Percentiles rank a stretch among this genome's conserved stretches.
phyloP scores from a whole-genome alignment of 2,797 vertebrate genomes.

The Spinibarbus caldwelli region DNA sequence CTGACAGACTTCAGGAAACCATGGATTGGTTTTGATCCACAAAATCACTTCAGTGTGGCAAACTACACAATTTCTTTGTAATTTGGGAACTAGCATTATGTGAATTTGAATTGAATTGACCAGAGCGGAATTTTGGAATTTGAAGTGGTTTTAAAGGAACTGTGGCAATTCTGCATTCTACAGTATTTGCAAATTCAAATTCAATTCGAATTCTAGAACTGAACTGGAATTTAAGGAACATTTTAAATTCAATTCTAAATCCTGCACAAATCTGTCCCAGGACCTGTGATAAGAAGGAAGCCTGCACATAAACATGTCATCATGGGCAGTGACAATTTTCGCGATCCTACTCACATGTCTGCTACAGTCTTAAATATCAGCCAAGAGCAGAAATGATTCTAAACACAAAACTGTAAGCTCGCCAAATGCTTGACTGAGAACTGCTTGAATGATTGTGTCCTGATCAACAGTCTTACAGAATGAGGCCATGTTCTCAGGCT shows the following conservation, averaged over 20 bases:
- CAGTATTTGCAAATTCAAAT: neutral
- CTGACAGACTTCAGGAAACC: slow-evolving; percentile 13
- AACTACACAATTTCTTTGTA: neutral
- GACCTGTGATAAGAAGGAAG: neutral
- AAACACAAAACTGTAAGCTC: slow-evolving; percentile 11
- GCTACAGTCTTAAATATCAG: neutral
- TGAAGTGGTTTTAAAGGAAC: neutral
- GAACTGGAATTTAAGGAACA: neutral
- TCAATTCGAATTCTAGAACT: neutral
- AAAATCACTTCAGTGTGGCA: neutral
- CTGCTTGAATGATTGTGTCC: slow-evolving; percentile 29
- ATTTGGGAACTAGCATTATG: neutral
- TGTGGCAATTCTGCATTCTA: slow-evolving; percentile 2
- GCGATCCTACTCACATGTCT: neutral
- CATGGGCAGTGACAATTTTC: neutral
- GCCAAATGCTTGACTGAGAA: slow-evolving; percentile 4
- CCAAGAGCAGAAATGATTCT: slow-evolving; percentile 2
- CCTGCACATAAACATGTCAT: neutral
- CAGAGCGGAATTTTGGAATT: neutral
- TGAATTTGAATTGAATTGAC: neutral
- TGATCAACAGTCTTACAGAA: neutral
- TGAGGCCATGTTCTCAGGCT: slow-evolving; percentile 33
- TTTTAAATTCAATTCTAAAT: neutral
- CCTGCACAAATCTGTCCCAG: neutral
- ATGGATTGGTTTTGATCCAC: slow-evolving; percentile 3